Evolutionary conservation across 2,797 vertebrate genomes (phyloP).

Genomic region (Allenopithecus nigroviridis): DNA sequence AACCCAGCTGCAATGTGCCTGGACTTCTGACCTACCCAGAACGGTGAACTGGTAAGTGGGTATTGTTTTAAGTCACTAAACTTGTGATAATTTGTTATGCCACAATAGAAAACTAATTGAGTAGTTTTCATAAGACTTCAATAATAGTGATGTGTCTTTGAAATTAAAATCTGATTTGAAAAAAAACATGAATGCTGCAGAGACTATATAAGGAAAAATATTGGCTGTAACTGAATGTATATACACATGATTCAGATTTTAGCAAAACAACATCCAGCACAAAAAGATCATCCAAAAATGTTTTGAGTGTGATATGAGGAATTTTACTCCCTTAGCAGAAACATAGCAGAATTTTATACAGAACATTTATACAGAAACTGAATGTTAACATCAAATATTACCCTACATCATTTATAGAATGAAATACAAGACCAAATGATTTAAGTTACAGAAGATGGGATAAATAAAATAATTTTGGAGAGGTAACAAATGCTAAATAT

Average conservation of each 20-base stretch:
- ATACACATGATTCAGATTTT: neutral
- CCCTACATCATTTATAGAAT: neutral
- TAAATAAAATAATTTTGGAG: neutral
- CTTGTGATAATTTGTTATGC: neutral
- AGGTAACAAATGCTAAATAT: neutral
- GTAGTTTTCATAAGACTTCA: neutral
- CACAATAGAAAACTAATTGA: neutral
- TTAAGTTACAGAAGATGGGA: neutral
- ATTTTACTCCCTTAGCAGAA: neutral
- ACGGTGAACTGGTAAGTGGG: neutral
- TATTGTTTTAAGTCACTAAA: neutral
- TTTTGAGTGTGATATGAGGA: neutral
- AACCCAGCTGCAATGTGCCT: neutral
- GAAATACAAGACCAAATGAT: neutral
- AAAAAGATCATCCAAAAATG: neutral
- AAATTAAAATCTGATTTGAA: neutral
- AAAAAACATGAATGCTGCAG: neutral
- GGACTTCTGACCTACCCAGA: neutral
- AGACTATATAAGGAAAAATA: neutral
- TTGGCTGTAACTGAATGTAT: neutral
- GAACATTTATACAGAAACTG: neutral
- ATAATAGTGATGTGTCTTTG: neutral
- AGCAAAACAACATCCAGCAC: neutral
- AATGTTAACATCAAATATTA: neutral
- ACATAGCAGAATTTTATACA: neutral